Percentiles rank a stretch among this genome's conserved stretches.
Evolutionary conservation across 2,888 invertebrate species (phyloP).

Genomic region (Lithosia quadra): DNA sequence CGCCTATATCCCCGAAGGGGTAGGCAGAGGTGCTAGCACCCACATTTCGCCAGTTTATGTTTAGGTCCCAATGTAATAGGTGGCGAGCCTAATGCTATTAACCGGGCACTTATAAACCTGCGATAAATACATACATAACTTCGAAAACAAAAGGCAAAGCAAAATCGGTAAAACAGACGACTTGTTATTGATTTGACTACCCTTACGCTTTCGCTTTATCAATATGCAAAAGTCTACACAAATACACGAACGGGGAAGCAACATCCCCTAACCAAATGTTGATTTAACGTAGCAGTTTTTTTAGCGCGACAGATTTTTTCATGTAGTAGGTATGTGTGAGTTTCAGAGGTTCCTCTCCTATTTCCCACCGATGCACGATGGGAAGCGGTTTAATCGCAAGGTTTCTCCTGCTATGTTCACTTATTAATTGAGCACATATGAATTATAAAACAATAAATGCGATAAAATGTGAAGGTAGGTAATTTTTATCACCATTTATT

Average conservation of each 20-base stretch:
- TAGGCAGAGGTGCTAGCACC: no score
- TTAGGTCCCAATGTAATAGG: no score
- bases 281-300: not conserved
- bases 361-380: not conserved
- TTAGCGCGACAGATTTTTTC: no score
- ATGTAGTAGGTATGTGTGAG: not conserved
- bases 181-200: not conserved
- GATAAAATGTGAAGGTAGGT: not conserved
- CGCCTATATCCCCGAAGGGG: no score
- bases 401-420: not conserved
- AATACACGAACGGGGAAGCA: not conserved
- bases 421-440: not conserved
- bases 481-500: not conserved
- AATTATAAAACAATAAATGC: not conserved
- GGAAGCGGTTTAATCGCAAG: not conserved
- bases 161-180: not conserved
- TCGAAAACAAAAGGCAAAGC: not conserved
- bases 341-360: not conserved
- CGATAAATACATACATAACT: no score
- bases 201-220: not conserved
- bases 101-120: no score
- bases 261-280: not conserved
- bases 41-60: no score
- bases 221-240: conserved; percentile 1
- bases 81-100: no score